These are phyloP conservation scores for Ibycter americanus DNA, from an alignment of 2,797 vertebrate species.

Conservation along the genomic window DNA sequence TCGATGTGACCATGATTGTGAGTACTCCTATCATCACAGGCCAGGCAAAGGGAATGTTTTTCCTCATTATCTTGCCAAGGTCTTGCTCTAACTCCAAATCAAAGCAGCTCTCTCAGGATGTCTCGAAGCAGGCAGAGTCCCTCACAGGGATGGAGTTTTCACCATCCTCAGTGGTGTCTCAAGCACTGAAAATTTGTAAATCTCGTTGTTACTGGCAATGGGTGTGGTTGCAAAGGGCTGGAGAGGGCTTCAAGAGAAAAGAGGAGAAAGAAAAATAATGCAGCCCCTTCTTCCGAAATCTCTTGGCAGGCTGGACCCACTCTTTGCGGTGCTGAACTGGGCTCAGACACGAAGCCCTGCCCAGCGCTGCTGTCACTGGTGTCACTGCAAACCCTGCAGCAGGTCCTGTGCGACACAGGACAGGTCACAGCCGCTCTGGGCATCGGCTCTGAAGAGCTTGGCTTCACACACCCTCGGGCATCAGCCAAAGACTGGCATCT, in stretches of 20 bases:
- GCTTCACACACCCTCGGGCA: background rate
- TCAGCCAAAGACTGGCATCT: background rate
- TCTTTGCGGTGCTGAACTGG: background rate
- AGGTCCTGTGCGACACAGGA: background rate
- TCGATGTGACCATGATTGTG: accelerated
- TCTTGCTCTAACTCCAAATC: background rate
- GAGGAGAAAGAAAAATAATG: background rate
- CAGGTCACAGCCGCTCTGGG: background rate
- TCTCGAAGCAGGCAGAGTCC: background rate
- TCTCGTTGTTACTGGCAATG: background rate
- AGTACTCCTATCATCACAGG: background rate
- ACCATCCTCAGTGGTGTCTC: background rate
- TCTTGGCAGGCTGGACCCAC: background rate
- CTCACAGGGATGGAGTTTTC: background rate
- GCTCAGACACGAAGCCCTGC: background rate
- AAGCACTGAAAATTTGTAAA: background rate
- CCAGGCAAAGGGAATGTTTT: background rate
- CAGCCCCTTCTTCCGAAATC: background rate
- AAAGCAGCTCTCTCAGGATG: background rate
- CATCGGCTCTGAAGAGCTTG: background rate
- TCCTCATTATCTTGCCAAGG: background rate
- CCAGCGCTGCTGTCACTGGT: background rate
- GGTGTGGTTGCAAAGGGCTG: background rate
- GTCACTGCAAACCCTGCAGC: background rate
- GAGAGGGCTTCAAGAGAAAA: background rate